A percentile compares a stretch with the other conserved stretches of the same genome.
Conservation (phyloP, 2,797 vertebrate species). For the Enteromius unitaeniatus region DNA sequence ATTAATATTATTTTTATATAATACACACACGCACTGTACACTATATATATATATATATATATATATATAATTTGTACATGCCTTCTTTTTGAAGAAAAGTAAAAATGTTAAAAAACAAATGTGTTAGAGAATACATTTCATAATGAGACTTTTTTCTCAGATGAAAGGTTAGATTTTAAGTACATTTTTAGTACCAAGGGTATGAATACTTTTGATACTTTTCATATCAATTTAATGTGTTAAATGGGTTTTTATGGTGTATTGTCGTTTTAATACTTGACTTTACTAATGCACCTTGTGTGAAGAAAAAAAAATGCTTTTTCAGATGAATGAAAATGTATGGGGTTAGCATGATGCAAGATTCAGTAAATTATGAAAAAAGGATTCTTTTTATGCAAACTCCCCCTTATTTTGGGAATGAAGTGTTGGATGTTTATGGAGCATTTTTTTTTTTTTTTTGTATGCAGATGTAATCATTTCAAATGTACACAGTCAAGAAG, state of each 20-base stretch:
- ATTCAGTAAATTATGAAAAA: neutral
- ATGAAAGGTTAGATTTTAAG: too few relatives aligned
- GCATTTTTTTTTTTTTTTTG: neutral
- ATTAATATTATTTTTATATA: too few relatives aligned
- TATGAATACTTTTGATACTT: too few relatives aligned
- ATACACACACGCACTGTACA: too few relatives aligned
- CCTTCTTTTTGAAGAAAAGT: too few relatives aligned
- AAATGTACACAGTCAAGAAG: neutral
- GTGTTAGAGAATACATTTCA: too few relatives aligned
- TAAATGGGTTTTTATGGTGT: neutral
- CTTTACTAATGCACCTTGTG: neutral
- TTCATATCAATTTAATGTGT: neutral
- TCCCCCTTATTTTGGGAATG: neutral
- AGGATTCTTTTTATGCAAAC: neutral
- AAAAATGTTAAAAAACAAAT: too few relatives aligned
- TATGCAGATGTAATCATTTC: neutral
- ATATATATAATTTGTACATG: too few relatives aligned
- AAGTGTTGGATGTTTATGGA: neutral
- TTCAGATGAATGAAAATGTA: neutral
- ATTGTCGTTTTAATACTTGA: neutral
- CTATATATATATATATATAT: too few relatives aligned
- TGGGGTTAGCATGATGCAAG: neutral
- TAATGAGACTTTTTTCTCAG: too few relatives aligned
- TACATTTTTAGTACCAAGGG: too few relatives aligned
- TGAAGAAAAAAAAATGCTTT: neutral